phyloP scores from a whole-genome alignment of 2,888 invertebrate species.

The Polydrusus tereticollis region DNA sequence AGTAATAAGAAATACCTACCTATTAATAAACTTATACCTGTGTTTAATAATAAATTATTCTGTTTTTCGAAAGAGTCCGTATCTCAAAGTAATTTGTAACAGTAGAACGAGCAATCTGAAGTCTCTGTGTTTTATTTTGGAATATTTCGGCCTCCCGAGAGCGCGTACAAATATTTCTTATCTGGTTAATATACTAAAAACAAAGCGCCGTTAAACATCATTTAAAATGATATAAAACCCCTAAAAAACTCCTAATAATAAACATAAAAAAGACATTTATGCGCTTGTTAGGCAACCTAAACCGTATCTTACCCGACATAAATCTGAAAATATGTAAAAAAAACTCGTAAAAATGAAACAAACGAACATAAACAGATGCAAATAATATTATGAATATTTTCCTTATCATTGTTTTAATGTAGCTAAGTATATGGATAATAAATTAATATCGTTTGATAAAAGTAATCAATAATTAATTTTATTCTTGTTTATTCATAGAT shows the following conservation, averaged over 20 bases:
- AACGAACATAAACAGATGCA: conserved; percentile 23
- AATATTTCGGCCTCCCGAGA: no score
- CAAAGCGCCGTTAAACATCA: neutral
- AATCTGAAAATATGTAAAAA: neutral
- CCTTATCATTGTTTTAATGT: conserved; percentile 6
- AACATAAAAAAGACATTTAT: conserved; percentile 19
- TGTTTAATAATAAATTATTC: no score
- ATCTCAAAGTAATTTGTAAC: no score
- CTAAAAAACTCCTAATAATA: neutral
- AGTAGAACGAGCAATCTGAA: no score
- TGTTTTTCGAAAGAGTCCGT: no score
- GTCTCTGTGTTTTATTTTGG: no score
- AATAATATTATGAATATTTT: conserved; percentile 18
- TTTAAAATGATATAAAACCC: conserved; percentile 14
- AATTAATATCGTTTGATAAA: conserved; percentile 35
- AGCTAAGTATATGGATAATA: no score
- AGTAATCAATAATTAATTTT: no score
- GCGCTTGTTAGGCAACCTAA: conserved; percentile 3
- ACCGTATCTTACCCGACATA: neutral
- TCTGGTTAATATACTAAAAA: neutral
- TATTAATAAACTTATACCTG: no score
- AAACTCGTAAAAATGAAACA: conserved; percentile 1
- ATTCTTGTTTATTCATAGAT: no score
- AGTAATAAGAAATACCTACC: no score
- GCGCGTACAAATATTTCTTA: conserved; percentile 11